Evolutionary conservation across 2,113 vertebrate species (phyloP).

Genomic region (Trochalopteron elliotii): DNA sequence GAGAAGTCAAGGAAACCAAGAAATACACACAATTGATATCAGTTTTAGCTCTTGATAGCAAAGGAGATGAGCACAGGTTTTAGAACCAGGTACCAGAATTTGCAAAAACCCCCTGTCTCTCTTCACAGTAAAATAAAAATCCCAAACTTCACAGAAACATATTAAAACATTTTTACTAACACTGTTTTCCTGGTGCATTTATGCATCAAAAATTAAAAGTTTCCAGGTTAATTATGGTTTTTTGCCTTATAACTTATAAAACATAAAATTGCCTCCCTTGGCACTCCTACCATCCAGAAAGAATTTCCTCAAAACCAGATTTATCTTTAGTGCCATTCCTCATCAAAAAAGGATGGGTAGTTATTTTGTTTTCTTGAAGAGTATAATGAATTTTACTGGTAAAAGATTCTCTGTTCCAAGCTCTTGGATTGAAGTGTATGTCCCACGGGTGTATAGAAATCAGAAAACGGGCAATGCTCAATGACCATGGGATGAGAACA

Average conservation of each 20-base stretch:
- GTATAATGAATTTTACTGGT: not conserved
- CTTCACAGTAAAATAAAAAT: not conserved
- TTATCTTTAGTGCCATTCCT: not conserved
- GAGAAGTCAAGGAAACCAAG: not conserved
- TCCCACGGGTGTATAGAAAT: not conserved
- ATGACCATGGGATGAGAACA: not conserved
- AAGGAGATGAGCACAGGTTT: not conserved
- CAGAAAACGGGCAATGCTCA: not conserved
- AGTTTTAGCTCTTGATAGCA: not conserved
- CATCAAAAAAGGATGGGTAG: not conserved
- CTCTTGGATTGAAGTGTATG: not conserved
- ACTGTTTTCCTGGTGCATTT: not conserved
- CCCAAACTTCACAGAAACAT: not conserved
- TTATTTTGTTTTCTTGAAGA: not conserved
- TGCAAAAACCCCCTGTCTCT: not conserved
- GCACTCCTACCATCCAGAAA: not conserved
- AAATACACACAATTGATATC: not conserved
- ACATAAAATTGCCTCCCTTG: not conserved
- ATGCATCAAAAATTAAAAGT: not conserved
- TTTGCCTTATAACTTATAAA: not conserved
- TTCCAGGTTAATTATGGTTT: not conserved
- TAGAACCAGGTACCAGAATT: not conserved
- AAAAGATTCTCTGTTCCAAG: not conserved
- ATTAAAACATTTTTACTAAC: not conserved
- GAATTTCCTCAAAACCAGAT: not conserved